These are phyloP conservation scores for Lysandra coridon DNA, from an alignment of 2,888 invertebrate genomes.

Conservation along the genomic window DNA sequence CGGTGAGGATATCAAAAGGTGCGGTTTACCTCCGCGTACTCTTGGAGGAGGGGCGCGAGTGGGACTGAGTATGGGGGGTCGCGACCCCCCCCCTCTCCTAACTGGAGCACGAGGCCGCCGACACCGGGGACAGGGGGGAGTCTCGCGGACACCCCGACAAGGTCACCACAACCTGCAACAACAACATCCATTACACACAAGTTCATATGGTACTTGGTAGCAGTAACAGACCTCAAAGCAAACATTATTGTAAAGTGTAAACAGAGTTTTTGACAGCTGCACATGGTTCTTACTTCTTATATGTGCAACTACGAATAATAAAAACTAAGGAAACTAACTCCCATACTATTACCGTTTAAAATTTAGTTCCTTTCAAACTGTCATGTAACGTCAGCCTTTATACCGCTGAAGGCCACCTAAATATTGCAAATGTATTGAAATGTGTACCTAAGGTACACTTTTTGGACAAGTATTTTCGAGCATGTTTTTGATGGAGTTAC, in stretches of 20 bases:
- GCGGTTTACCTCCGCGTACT: conserved; percentile 77
- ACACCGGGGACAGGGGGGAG: conserved; percentile 91
- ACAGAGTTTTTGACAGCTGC: not conserved
- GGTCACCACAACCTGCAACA: conserved; percentile 85
- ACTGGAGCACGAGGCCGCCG: conserved; percentile 96
- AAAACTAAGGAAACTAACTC: too few relatives aligned
- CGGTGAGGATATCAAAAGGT: conserved; percentile 62
- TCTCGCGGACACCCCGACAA: conserved; percentile 94
- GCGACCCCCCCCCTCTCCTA: conserved; percentile 84
- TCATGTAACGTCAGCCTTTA: too few relatives aligned
- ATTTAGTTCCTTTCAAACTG: too few relatives aligned
- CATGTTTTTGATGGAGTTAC: too few relatives aligned
- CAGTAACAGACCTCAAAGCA: not conserved
- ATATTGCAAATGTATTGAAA: too few relatives aligned
- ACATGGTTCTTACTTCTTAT: not conserved
- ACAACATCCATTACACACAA: not conserved
- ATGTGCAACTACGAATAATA: too few relatives aligned
- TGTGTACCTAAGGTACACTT: too few relatives aligned
- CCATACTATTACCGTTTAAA: too few relatives aligned
- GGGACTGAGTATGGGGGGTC: conserved; percentile 77
- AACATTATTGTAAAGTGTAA: not conserved
- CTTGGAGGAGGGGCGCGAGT: conserved; percentile 79
- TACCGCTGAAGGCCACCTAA: too few relatives aligned
- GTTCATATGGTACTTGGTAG: not conserved
- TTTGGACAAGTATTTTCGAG: too few relatives aligned